Evolutionary conservation across 2,797 vertebrate genomes (phyloP).

Genomic region (Phrynocephalus vlangalii): DNA sequence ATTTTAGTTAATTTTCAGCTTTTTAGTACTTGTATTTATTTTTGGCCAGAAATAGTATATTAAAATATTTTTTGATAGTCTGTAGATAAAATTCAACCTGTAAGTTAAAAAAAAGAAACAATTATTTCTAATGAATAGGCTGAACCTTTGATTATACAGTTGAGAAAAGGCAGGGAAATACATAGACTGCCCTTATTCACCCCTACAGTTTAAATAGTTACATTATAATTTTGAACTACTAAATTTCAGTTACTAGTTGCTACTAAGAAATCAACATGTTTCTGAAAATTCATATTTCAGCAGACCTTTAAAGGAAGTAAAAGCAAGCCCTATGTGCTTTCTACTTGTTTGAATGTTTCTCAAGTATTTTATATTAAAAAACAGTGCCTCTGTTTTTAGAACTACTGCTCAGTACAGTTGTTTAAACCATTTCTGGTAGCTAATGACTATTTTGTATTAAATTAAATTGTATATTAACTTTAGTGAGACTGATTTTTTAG

Average conservation of each 20-base stretch:
- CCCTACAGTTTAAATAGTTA: slow-evolving; percentile 77
- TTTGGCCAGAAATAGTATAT: slow-evolving; percentile 85
- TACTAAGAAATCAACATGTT: slow-evolving; percentile 78
- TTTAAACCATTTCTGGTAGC: slow-evolving; percentile 90
- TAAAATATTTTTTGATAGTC: slow-evolving; percentile 87
- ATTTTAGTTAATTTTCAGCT: slow-evolving; percentile 84
- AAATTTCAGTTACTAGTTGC: slow-evolving; percentile 80
- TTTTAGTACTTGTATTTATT: slow-evolving; percentile 86
- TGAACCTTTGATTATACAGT: slow-evolving; percentile 79
- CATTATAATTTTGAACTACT: slow-evolving; percentile 79
- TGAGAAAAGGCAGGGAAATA: slow-evolving; percentile 83
- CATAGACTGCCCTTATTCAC: slow-evolving; percentile 77
- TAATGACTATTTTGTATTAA: slow-evolving; percentile 90
- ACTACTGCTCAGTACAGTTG: slow-evolving; percentile 88
- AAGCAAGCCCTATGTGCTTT: slow-evolving; percentile 82
- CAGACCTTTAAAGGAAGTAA: slow-evolving; percentile 82
- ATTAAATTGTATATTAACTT: slow-evolving; percentile 87
- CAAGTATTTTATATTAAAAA: slow-evolving; percentile 87
- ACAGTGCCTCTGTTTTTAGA: slow-evolving; percentile 93
- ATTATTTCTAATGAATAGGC: slow-evolving; percentile 80
- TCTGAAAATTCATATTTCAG: slow-evolving; percentile 79
- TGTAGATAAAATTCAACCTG: slow-evolving; percentile 81
- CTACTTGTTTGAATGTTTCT: slow-evolving; percentile 90
- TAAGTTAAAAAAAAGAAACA: slow-evolving; percentile 82
- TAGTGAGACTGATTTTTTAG: slow-evolving; percentile 82